Conservation (phyloP, 2,113 vertebrate genomes). For the Peromyscus maniculatus region DNA sequence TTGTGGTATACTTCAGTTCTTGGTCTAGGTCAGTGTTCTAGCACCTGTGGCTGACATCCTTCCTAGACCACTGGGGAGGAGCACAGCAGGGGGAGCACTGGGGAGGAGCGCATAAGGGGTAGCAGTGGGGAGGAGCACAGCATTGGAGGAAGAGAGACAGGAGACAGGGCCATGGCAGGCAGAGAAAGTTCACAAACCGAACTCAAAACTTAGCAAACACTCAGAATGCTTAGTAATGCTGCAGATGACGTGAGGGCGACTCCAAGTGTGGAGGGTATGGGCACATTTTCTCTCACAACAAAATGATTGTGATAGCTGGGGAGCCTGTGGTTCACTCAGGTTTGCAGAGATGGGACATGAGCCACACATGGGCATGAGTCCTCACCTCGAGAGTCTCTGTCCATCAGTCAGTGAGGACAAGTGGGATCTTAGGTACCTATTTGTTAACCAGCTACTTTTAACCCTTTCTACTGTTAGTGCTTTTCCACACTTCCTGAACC, state of each 20-base stretch:
- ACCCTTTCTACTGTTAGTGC: not conserved
- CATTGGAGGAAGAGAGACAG: not conserved
- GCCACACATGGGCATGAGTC: not conserved
- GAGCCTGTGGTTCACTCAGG: not conserved
- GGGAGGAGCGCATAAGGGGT: not conserved
- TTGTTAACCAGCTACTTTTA: slow-evolving; percentile 12
- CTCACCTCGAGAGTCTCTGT: not conserved
- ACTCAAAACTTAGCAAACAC: not conserved
- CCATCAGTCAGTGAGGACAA: slow-evolving; percentile 19
- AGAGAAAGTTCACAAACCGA: not conserved
- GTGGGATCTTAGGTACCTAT: not conserved
- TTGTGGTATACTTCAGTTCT: not conserved
- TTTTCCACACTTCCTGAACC: not conserved
- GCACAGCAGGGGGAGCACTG: no score
- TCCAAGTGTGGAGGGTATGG: not conserved
- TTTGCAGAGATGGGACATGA: not conserved
- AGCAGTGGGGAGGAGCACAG: not conserved
- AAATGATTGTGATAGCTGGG: not conserved
- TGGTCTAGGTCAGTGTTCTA: not conserved
- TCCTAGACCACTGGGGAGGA: not conserved
- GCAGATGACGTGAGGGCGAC: not conserved
- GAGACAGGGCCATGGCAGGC: not conserved
- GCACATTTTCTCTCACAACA: not conserved
- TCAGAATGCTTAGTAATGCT: not conserved
- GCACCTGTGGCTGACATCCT: not conserved